A percentile compares a stretch with the other conserved stretches of the same genome.
Evolutionary conservation across 2,888 invertebrate genomes (phyloP).

Genomic region (Amphiduros pacificus): DNA sequence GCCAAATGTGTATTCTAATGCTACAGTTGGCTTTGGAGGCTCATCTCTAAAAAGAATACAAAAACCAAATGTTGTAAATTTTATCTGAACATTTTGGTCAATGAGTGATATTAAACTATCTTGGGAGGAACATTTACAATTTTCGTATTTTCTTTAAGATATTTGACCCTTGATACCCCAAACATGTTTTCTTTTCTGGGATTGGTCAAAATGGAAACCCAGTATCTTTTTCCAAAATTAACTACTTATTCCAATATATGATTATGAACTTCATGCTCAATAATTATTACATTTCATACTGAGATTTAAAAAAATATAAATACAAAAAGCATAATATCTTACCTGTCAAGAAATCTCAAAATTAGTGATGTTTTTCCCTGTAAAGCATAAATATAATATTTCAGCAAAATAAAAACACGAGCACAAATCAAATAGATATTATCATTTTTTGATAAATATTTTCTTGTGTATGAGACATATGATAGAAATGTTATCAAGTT

Average conservation of each 20-base stretch:
- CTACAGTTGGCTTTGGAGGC: conserved; percentile 74
- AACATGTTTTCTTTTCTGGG: too few species aligned
- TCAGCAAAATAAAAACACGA: background rate
- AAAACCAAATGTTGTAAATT: background rate
- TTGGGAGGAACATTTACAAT: too few species aligned
- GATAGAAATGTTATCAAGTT: background rate
- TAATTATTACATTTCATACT: background rate
- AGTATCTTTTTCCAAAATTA: too few species aligned
- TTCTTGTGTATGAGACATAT: background rate
- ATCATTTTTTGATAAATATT: background rate
- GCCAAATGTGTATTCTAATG: conserved; percentile 84
- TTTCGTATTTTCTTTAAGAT: too few species aligned
- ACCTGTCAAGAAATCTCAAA: conserved; percentile 76
- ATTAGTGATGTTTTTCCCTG: conserved; percentile 78
- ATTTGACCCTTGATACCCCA: too few species aligned
- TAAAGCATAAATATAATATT: conserved; percentile 20
- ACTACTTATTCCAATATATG: too few species aligned
- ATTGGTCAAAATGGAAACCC: too few species aligned
- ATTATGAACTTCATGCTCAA: too few species aligned
- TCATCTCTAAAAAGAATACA: conserved; percentile 64
- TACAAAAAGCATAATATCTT: conserved; percentile 12
- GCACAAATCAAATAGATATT: background rate
- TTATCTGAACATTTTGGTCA: too few species aligned
- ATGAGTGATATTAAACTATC: too few species aligned
- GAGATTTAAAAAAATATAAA: background rate